phyloP scores from a whole-genome alignment of 2,888 invertebrate genomes.

The Pocota personata region DNA sequence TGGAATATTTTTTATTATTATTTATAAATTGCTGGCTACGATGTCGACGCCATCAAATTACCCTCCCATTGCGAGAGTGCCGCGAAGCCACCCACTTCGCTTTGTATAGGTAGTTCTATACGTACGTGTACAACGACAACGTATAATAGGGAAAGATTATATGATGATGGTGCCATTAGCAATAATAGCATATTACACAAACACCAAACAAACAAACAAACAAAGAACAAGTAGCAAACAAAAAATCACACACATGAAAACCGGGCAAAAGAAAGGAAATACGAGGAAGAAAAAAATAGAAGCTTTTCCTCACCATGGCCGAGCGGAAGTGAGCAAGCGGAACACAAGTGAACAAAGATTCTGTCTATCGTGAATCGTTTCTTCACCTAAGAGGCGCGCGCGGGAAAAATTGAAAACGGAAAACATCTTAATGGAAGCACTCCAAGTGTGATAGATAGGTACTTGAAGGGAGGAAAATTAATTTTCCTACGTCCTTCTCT shows the following conservation, averaged over 20 bases:
- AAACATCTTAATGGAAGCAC: slow-evolving; percentile 54
- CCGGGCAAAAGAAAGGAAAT: not conserved
- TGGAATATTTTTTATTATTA: slow-evolving; percentile 17
- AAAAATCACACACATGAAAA: not conserved
- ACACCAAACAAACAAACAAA: slow-evolving; percentile 27
- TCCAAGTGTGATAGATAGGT: slow-evolving; percentile 57
- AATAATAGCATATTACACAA: slow-evolving; percentile 43
- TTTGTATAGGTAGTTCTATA: slow-evolving; percentile 25
- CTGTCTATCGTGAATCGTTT: not conserved
- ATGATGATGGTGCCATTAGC: slow-evolving; percentile 57
- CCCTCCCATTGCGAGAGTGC: not conserved
- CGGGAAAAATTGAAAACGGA: slow-evolving; percentile 33
- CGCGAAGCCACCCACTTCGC: not conserved
- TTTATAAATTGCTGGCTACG: slow-evolving; percentile 29
- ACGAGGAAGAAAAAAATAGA: not conserved
- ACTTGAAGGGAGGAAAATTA: slow-evolving; percentile 48
- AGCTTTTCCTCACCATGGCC: not conserved
- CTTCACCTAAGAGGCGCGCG: not conserved
- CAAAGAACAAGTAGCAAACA: slow-evolving; percentile 5
- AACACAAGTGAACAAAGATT: not conserved
- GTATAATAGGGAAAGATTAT: slow-evolving; percentile 48
- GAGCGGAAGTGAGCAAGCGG: not conserved
- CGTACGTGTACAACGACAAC: not conserved
- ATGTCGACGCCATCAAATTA: slow-evolving; percentile 4
- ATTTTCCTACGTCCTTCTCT: slow-evolving; percentile 28